phyloP scores from a whole-genome alignment of 2,113 vertebrate genomes.

The Scatophagus argus region DNA sequence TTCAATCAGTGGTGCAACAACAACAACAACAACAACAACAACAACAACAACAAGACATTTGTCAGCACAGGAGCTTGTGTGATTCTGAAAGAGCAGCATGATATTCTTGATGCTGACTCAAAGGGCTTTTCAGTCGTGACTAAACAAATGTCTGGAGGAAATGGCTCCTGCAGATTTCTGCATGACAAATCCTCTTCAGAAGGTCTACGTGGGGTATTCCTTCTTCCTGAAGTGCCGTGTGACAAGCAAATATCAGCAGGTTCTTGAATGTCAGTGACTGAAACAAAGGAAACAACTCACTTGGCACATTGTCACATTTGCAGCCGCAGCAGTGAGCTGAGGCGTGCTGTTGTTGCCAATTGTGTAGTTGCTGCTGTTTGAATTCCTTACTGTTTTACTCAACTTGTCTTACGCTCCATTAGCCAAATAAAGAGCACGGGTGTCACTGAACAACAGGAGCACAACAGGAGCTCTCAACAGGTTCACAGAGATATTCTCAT shows the following conservation, averaged over 20 bases:
- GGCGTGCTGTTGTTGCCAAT: neutral
- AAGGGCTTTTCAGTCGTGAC: neutral
- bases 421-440: neutral
- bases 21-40: neutral
- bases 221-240: neutral
- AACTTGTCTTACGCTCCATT: neutral
- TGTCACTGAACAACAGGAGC: neutral
- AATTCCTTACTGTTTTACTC: neutral
- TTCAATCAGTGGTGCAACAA: neutral
- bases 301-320: neutral
- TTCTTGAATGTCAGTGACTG: constrained; percentile 8
- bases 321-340: neutral
- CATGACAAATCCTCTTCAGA: neutral
- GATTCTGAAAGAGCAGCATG: neutral
- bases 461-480: too few species aligned
- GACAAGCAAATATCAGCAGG: constrained; percentile 20
- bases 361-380: neutral
- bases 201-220: too few species aligned
- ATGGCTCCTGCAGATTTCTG: constrained; percentile 11
- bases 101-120: neutral
- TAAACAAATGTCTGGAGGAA: neutral
- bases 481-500: too few species aligned
- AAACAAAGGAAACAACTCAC: constrained; percentile 18
- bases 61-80: too few species aligned
- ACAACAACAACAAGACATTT: neutral